Evolutionary conservation across 2,797 vertebrate genomes (phyloP), one percentile per base, ranked within the genome.

Genomic region (Mionectes olivaceus): DNA sequence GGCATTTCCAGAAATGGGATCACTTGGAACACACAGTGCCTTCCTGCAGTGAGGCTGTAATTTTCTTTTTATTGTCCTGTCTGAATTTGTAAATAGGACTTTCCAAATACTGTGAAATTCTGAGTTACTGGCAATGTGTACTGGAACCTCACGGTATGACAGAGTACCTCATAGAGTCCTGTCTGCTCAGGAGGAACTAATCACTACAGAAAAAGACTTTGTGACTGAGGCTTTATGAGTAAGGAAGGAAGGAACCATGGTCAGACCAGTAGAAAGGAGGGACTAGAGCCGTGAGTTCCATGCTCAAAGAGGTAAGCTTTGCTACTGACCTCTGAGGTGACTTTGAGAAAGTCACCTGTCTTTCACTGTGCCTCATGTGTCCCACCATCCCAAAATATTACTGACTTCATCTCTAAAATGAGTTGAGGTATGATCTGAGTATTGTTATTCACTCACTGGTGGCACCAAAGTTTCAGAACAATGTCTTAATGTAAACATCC

Each of bases 401-500:
- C 41, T 87, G 83, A 90, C 74, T 75, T 73, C 2, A 83, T 79
- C 19, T 64, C 55, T 61, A 37, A 84, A 91, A 77, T 75, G 71
- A 90, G 75, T 53, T 88, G 67, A 79, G 59, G 27, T 49, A 76
- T 79, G 59, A 68, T 59, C 74, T 44, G 39, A 73, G 12, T 64
- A 50, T 64, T 93, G 59, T 85, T 89, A 57, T 68, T 90, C 28
- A 55, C 32, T 75, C 19, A 49, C 64, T 76, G 53, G 55, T 81
- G 76, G 83, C 73, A 75, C 65, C 2, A 0, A 76, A 56, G 46
- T 73, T 94, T 87, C 84, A 83, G 78, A 96, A 94, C 90, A 94
- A 83, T 92, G 75, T 86, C 83, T 95, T 89, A 93, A 87, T 89
- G 77, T 91, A 96, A 96, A 94, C 74, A 91, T 33, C 65, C 53